Conservation (phyloP, 1,140 invertebrate genomes). For the Heliothis virescens region DNA sequence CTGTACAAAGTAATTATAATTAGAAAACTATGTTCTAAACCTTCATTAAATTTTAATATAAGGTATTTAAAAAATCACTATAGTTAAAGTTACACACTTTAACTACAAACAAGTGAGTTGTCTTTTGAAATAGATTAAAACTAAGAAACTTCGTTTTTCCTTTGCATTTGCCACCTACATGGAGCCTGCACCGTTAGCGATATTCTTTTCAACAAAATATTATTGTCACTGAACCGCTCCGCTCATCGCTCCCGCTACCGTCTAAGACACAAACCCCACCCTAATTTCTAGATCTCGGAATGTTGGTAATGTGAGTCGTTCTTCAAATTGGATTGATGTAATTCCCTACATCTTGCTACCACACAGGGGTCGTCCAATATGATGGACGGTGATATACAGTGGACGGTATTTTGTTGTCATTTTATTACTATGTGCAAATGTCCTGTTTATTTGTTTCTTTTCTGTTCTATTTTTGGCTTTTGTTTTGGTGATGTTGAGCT, state of each 20-base stretch:
- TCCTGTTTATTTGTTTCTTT: slow-evolving; percentile 1
- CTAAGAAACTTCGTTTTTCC: no score
- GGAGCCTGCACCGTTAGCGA: no score
- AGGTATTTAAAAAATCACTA: no score
- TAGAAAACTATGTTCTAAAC: no score
- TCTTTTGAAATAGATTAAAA: no score
- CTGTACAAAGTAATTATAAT: no score
- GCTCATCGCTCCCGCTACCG: not conserved
- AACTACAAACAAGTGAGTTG: no score
- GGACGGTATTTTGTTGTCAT: slow-evolving; percentile 41
- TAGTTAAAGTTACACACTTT: no score
- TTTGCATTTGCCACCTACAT: no score
- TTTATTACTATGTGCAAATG: slow-evolving; percentile 26
- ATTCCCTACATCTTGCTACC: slow-evolving; percentile 59
- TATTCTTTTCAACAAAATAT: no score
- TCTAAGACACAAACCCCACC: not conserved
- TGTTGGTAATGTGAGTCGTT: slow-evolving; percentile 72
- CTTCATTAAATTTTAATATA: no score
- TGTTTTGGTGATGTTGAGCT: not conserved
- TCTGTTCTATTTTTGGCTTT: not conserved
- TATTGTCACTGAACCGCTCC: no score
- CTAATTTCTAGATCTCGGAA: slow-evolving; percentile 68
- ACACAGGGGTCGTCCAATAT: slow-evolving; percentile 56
- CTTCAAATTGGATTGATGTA: slow-evolving; percentile 79
- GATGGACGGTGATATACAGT: slow-evolving; percentile 57